Percentiles rank a stretch among this genome's conserved stretches.
Conservation (phyloP, 2,113 vertebrate genomes). For the Telmatochromis bifrenatus region DNA sequence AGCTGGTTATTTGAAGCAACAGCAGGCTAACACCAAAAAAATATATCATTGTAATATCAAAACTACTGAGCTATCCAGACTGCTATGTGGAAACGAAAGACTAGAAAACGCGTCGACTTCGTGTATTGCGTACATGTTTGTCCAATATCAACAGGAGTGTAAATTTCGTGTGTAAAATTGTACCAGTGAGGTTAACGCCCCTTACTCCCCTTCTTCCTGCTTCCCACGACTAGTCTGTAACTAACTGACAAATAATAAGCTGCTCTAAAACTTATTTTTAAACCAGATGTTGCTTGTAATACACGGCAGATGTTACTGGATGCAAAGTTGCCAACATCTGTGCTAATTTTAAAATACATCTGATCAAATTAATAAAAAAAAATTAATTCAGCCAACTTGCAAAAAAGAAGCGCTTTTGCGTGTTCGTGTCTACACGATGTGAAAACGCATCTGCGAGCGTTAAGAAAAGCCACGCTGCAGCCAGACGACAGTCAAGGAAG, state of each 20-base stretch:
- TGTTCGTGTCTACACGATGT: neutral
- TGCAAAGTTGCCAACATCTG: neutral
- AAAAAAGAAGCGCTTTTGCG: neutral
- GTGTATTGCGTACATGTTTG: neutral
- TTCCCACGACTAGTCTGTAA: neutral
- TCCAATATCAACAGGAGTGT: neutral
- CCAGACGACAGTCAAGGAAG: slow-evolving; percentile 49
- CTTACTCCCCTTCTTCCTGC: neutral
- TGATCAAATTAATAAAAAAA: neutral
- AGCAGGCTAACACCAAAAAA: neutral
- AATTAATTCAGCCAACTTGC: fast-evolving
- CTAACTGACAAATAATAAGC: neutral
- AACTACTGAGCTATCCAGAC: neutral
- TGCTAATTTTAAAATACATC: neutral
- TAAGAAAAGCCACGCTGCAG: neutral
- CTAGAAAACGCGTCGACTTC: neutral
- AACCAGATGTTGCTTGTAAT: neutral
- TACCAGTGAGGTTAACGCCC: neutral
- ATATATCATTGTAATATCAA: neutral
- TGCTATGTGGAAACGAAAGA: neutral
- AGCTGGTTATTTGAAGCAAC: neutral
- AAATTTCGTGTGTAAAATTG: fast-evolving
- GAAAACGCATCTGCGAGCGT: neutral
- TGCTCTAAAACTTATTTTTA: neutral
- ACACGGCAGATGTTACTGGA: no score